Conservation (phyloP, 2,797 vertebrate genomes). For the Streptopelia turtur region DNA sequence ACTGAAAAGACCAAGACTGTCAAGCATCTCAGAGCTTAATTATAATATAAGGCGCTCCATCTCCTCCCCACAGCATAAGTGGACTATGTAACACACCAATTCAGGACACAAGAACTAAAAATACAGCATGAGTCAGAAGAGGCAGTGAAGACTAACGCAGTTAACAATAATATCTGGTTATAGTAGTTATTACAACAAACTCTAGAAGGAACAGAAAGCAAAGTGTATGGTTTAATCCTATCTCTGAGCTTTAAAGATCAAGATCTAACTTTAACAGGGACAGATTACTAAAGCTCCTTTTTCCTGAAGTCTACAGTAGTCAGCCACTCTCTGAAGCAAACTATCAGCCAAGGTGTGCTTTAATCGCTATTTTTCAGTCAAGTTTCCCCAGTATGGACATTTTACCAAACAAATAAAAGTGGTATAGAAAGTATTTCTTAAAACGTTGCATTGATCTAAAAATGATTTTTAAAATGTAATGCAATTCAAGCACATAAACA, state of each 20-base stretch:
- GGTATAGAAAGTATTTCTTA: background rate
- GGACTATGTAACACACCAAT: background rate
- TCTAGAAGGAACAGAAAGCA: background rate
- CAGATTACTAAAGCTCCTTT: background rate
- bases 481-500: background rate
- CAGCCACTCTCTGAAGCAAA: background rate
- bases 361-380: background rate
- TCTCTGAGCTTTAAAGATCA: background rate
- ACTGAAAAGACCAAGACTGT: background rate
- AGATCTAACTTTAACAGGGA: background rate
- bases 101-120: constrained; percentile 27
- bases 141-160: background rate
- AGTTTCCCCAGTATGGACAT: background rate
- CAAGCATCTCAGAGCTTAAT: background rate
- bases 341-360: background rate
- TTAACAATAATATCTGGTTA: background rate
- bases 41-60: background rate
- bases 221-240: background rate
- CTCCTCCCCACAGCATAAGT: background rate
- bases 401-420: background rate
- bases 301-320: background rate
- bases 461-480: background rate
- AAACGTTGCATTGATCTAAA: background rate
- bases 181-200: background rate
- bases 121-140: background rate